Evolutionary conservation across 2,113 vertebrate species (phyloP).

Genomic region (Orientallactaga bullata): DNA sequence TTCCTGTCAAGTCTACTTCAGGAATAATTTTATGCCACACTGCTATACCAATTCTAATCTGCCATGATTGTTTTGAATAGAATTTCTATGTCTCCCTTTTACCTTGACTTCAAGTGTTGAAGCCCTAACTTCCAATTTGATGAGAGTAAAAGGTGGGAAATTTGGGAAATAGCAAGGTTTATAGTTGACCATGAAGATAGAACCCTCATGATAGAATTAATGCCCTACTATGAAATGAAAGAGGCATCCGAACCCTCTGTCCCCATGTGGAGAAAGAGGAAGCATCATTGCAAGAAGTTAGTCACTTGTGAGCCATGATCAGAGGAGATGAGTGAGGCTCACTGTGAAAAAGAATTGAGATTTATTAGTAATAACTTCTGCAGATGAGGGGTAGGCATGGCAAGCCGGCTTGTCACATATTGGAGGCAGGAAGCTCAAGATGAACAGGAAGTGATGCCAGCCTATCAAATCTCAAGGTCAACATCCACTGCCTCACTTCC

Average conservation of each 20-base stretch:
- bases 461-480: no score
- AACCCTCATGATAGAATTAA: not conserved
- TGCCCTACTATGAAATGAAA: not conserved
- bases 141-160: not conserved
- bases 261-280: not conserved
- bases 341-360: no score
- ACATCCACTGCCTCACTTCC: not conserved
- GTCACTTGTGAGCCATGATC: not conserved
- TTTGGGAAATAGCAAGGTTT: not conserved
- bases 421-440: no score
- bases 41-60: not conserved
- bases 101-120: not conserved
- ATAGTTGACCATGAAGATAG: no score
- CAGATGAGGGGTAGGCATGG: no score
- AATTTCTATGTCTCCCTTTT: not conserved
- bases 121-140: not conserved
- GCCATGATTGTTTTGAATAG: not conserved
- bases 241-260: not conserved
- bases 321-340: not conserved
- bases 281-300: not conserved
- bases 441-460: no score
- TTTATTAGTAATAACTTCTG: no score
- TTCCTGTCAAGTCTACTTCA: not conserved
- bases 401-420: no score
- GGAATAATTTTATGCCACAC: not conserved